phyloP scores from a whole-genome alignment of 2,113 vertebrate genomes.

The Ptilorrhoa leucosticta region DNA sequence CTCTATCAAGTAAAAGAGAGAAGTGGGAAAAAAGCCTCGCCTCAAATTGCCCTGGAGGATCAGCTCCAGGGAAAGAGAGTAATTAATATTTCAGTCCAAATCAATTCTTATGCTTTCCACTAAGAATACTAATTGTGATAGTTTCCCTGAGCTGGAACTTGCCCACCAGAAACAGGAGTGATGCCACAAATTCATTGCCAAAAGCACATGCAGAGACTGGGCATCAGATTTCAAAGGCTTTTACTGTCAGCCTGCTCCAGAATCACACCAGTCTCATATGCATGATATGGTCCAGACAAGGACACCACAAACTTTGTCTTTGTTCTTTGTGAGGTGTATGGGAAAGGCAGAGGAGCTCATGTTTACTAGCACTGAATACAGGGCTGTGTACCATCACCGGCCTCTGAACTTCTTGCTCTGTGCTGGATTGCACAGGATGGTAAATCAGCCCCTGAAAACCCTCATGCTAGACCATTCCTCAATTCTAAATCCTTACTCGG shows the following conservation, averaged over 20 bases:
- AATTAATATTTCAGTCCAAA: background rate
- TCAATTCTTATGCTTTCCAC: background rate
- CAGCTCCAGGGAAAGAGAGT: background rate
- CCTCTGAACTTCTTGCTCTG: background rate
- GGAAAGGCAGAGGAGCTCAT: background rate
- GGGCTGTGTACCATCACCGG: background rate
- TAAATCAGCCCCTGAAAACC: background rate
- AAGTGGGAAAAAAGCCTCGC: background rate
- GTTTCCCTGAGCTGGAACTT: background rate
- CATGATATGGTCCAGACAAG: background rate
- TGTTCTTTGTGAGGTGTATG: background rate
- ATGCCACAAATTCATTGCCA: background rate
- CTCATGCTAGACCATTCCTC: background rate
- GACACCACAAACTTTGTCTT: background rate
- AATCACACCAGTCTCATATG: fast-evolving
- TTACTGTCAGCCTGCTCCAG: background rate
- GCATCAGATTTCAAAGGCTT: background rate
- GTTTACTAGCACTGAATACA: background rate
- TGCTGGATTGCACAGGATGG: background rate
- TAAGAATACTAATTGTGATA: background rate
- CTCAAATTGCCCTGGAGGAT: background rate
- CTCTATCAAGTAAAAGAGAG: background rate
- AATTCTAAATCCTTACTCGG: background rate
- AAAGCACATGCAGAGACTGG: background rate
- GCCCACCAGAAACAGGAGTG: background rate